Evolutionary conservation across 2,888 invertebrate genomes (phyloP), one percentile per base, ranked within the genome.

Genomic region (Noctua janthina): DNA sequence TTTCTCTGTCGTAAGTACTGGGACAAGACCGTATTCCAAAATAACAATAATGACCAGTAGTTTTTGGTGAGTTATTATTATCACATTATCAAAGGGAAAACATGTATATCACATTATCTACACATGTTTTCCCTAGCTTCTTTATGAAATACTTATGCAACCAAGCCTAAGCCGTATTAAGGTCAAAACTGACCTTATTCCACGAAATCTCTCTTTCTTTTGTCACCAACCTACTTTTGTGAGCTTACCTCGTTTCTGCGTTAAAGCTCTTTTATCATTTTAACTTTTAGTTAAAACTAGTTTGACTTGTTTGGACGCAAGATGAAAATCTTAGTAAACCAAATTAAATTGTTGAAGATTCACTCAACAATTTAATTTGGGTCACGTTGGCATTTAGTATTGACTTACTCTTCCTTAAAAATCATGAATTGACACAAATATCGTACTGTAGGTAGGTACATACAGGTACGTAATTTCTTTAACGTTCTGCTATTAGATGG

Each of bases 281-380:
- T n/a, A n/a, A n/a, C 59, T n/a, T 59, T 23, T 62, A 46, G 29
- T 56, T 20, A 10, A 76, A 76, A 62, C 62, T 39, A 62, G 20
- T 59, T n/a, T 29, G 29, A 29, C 29, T n/a, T 59, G 59, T 59
- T 59, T 59, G 59, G 59, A 59, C 59, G 59, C 59, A 59, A n/a
- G 59, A 59, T 59, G n/a, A n/a, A n/a, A 59, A n/a, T 59, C n/a
- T 59, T n/a, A 59, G 13, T 59, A n/a, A 59, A 5, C n/a, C 59
- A n/a, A n/a, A 59, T 59, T n/a, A 59, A n/a, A n/a, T n/a, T 11
- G 13, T 59, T 59, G 59, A 59, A 59, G 11, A 54, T 54, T 43
- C 43, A 29, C 64, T 76, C 23, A 23, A 23, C 6, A 20, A 62
- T 64, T 75, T 23, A 75, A 74, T 76, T 20, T 74, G 15, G n/a